Base-by-base conservation (phyloP, 2,888 invertebrate species). In the Cinara cedri region DNA sequence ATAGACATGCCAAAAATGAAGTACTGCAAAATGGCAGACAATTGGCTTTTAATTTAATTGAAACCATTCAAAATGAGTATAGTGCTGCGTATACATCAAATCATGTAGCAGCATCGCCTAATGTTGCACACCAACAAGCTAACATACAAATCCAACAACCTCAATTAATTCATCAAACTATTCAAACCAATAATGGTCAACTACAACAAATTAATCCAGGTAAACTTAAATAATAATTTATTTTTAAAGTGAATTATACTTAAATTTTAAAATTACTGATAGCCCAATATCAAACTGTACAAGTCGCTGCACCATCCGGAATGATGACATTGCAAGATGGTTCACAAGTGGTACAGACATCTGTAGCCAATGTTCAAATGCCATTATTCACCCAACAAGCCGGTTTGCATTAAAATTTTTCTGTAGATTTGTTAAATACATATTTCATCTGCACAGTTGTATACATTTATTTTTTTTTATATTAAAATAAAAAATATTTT, bases 21-120 rank as follows among this genome's bases (percentile, higher is more conserved):
- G 91, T 91, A 66, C 86, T 92, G 60, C 89, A 90, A 82, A 90
- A 90, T 83, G 93, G 92, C 19, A 90, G 91, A 84, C 90, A 91
- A 82, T 86, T 93, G 76, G 91, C 92, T 16, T 90, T 91, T 84
- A 93, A 93, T 86, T 87, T 94, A 68, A 91, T 93, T 83, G 92
- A 93, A 86, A 93, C 93, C 8, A 90, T 94, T 85, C 89, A 91
- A 82, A 87, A 87, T 80, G 88, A 88, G 82, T 86, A 84, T 82
- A 83, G 86, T 49, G 86, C 87, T 81, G 85, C 86, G 78, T 83
- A 83, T 60, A 82, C 83, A 21, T 65, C 71, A 62, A 81, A 82
- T 19, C 82, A 76, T 72, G 81, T 81, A 19, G 49, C 81, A 71
- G 72, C 81, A 81, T 51, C 78, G 81, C 74, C 81, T 85, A 86